These are phyloP conservation scores for Hypsibius dujardini DNA, from an alignment of 1,140 invertebrate species.

Conservation along the genomic window DNA sequence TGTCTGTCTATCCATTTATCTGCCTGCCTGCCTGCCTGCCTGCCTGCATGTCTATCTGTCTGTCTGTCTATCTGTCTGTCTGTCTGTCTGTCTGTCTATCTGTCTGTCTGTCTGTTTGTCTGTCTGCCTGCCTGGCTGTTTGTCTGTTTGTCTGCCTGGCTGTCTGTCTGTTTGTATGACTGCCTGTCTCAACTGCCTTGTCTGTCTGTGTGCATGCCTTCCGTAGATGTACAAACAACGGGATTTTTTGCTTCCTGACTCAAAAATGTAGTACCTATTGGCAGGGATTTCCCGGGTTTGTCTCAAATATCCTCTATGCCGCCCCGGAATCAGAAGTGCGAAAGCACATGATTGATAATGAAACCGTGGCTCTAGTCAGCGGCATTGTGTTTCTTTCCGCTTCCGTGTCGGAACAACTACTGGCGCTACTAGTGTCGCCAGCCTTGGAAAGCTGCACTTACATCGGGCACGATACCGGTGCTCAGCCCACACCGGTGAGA, in stretches of 20 bases:
- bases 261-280: too few relatives aligned
- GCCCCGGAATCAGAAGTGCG: background rate
- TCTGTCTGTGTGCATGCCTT: slow-evolving; percentile 24
- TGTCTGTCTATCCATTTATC: too few relatives aligned
- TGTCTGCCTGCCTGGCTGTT: too few relatives aligned
- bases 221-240: slow-evolving; percentile 5
- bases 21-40: too few relatives aligned
- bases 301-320: background rate
- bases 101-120: too few relatives aligned
- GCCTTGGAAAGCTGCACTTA: slow-evolving; percentile 39
- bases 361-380: slow-evolving; percentile 21
- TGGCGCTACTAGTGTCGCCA: slow-evolving; percentile 33
- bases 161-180: background rate
- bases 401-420: slow-evolving; percentile 32
- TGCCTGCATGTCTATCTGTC: too few relatives aligned
- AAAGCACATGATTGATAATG: background rate
- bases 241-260: slow-evolving; percentile 12
- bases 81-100: too few relatives aligned
- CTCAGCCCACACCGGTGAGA: slow-evolving; percentile 34
- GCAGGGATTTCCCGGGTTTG: slow-evolving; percentile 22
- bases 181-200: too few relatives aligned
- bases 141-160: too few relatives aligned
- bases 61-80: too few relatives aligned
- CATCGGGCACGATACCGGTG: slow-evolving; percentile 37
- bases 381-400: slow-evolving; percentile 34